Conservation (phyloP, 2,113 vertebrate species). For the Cichladusa arquata region DNA sequence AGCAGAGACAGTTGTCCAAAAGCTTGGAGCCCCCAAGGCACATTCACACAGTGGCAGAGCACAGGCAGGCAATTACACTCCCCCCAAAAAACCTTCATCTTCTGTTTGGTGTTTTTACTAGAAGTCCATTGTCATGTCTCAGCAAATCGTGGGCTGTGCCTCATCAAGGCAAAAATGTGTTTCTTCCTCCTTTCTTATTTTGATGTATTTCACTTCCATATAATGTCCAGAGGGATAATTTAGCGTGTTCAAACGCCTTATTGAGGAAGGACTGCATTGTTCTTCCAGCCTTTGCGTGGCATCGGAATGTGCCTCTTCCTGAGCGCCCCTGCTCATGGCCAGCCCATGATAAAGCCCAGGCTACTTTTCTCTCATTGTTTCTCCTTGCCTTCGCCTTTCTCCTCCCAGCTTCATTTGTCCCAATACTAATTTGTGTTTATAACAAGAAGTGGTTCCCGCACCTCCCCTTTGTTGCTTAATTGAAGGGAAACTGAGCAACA, state of each 20-base stretch:
- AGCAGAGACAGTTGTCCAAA: not conserved
- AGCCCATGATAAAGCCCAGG: constrained; percentile 24
- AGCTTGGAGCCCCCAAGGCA: not conserved
- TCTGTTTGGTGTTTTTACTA: not conserved
- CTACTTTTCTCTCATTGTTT: constrained; percentile 37
- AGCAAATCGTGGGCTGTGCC: not conserved
- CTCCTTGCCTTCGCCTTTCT: not conserved
- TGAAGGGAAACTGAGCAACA: constrained; percentile 61
- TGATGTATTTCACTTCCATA: constrained; percentile 62
- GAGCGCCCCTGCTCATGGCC: not conserved
- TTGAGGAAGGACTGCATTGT: constrained; percentile 59
- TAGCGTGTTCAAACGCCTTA: constrained; percentile 49
- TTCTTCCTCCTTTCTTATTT: constrained; percentile 64
- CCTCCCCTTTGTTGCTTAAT: constrained; percentile 47
- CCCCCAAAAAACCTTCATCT: not conserved
- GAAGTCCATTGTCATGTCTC: not conserved
- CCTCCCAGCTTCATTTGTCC: constrained; percentile 4
- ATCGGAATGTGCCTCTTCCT: constrained; percentile 53
- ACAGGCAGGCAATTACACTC: not conserved
- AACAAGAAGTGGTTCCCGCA: constrained; percentile 13
- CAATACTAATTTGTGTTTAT: constrained; percentile 50
- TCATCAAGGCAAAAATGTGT: constrained; percentile 58
- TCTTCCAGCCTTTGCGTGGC: not conserved
- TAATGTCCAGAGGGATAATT: constrained; percentile 64
- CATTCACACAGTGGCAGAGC: not conserved